A percentile compares a stretch with the other conserved stretches of the same genome.
phyloP scores from a whole-genome alignment of 2,888 invertebrate genomes.

The Apotomis betuletana region DNA sequence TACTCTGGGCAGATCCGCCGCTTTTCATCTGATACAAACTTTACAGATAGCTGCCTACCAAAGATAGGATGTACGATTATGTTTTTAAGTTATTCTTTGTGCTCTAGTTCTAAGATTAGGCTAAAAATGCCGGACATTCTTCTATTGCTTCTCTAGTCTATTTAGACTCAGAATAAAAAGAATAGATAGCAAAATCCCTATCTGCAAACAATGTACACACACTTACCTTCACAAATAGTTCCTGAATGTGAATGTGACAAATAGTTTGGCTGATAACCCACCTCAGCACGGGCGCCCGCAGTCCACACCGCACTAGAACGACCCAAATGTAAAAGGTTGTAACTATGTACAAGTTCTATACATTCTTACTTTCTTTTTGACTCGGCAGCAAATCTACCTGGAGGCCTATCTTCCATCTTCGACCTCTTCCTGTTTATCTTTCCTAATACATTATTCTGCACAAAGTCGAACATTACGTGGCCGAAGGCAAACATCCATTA shows the following conservation, averaged over 20 bases:
- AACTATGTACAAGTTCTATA: conserved; percentile 12
- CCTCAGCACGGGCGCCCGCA: conserved; percentile 37
- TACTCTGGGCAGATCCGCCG: conserved; percentile 29
- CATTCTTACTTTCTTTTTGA: conserved; percentile 6
- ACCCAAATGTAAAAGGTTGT: conserved; percentile 20
- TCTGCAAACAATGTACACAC: not conserved
- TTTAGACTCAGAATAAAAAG: too few relatives aligned
- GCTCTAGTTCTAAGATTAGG: not conserved
- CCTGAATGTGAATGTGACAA: conserved; percentile 41
- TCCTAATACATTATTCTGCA: conserved; percentile 63
- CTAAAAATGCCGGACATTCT: not conserved
- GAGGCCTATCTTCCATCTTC: conserved; percentile 63
- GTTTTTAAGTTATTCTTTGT: conserved; percentile 36
- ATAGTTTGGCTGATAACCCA: conserved; percentile 41
- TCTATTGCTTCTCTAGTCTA: not conserved
- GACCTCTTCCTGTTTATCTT: conserved; percentile 69
- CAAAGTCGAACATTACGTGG: conserved; percentile 58
- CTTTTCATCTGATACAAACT: conserved; percentile 31
- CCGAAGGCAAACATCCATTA: conserved; percentile 45
- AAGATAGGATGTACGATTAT: conserved; percentile 20
- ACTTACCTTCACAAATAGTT: conserved; percentile 17
- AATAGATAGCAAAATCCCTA: not conserved
- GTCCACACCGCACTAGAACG: conserved; percentile 30
- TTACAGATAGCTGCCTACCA: not conserved
- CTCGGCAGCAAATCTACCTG: conserved; percentile 52